Percentiles rank a stretch among this genome's conserved stretches.
Evolutionary conservation across 2,797 vertebrate genomes (phyloP).

Genomic region (Eleutherodactylus coqui): DNA sequence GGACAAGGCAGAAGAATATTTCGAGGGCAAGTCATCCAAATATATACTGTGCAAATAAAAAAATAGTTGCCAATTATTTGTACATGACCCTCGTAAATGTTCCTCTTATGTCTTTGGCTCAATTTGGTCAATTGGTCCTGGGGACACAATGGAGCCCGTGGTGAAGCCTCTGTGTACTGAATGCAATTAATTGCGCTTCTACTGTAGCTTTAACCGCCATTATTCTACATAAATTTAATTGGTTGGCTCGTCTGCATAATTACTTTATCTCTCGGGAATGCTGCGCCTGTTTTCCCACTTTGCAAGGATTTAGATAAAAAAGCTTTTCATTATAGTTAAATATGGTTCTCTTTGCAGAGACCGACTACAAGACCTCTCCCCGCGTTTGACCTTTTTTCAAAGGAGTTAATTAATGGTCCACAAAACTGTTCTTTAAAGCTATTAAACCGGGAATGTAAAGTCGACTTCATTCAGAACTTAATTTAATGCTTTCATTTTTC

Average conservation of each 20-base stretch:
- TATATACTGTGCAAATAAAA: no score
- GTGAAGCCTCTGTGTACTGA: slow-evolving; percentile 15
- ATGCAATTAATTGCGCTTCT: slow-evolving; percentile 52
- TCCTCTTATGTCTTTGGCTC: background rate
- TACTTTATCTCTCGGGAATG: slow-evolving; percentile 55
- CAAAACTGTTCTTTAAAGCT: slow-evolving; percentile 50
- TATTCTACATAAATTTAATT: slow-evolving; percentile 57
- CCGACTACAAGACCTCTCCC: slow-evolving; percentile 30
- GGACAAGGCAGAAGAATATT: no score
- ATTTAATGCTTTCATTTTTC: slow-evolving; percentile 27
- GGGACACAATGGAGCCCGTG: slow-evolving; percentile 4
- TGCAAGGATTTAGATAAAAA: slow-evolving; percentile 53
- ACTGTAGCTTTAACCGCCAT: slow-evolving; percentile 44
- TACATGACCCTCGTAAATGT: no score
- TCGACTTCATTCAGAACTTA: slow-evolving; percentile 29
- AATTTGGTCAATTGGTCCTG: slow-evolving; percentile 15
- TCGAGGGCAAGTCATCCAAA: no score
- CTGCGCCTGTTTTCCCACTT: slow-evolving; percentile 48
- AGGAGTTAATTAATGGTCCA: slow-evolving; percentile 51
- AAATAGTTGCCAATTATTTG: no score
- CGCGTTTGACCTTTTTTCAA: slow-evolving; percentile 42
- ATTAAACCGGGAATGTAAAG: slow-evolving; percentile 38
- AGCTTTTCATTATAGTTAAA: slow-evolving; percentile 59
- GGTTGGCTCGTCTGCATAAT: slow-evolving; percentile 54
- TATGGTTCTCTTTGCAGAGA: slow-evolving; percentile 45